These are phyloP conservation scores for Dendroctonus valens DNA, from an alignment of 1,140 invertebrate species.

Conservation along the genomic window DNA sequence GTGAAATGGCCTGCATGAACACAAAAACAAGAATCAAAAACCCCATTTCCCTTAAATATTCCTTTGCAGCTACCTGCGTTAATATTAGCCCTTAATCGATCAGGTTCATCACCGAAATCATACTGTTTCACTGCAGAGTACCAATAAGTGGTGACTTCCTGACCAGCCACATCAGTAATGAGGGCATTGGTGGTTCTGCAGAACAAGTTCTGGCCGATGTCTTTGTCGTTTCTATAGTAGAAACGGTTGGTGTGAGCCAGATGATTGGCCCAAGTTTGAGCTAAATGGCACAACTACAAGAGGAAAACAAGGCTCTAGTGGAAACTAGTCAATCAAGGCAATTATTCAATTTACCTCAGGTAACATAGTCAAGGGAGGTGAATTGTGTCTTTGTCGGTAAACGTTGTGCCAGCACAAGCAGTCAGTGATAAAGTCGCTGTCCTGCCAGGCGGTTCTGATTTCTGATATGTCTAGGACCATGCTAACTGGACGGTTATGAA, in stretches of 20 bases:
- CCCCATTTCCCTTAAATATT: conserved; percentile 1
- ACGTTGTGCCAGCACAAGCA: conserved; percentile 80
- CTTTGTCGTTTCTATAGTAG: conserved; percentile 70
- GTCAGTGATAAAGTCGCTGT: conserved; percentile 77
- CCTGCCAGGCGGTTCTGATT: conserved; percentile 69
- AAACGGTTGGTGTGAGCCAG: conserved; percentile 76
- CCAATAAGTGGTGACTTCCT: conserved; percentile 84
- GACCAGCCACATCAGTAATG: conserved; percentile 68
- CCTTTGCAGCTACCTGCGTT: conserved; percentile 67
- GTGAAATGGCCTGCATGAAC: conserved; percentile 77
- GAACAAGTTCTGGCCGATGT: conserved; percentile 75
- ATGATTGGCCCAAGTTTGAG: conserved; percentile 84
- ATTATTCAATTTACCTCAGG: conserved; percentile 58
- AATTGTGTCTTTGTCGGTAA: conserved; percentile 70
- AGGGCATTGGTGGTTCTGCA: conserved; percentile 65
- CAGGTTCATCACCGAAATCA: conserved; percentile 66
- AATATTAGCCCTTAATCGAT: conserved; percentile 71
- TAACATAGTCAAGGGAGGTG: conserved; percentile 68
- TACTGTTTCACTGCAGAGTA: conserved; percentile 79
- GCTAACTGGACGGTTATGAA: conserved; percentile 58
- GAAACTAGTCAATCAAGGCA: neutral
- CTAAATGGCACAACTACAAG: conserved; percentile 71
- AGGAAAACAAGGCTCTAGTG: neutral
- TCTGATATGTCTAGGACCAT: conserved; percentile 68
- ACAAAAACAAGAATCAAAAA: neutral